Evolutionary conservation across 1,140 invertebrate genomes (phyloP).

Genomic region (Lepidostoma basale): DNA sequence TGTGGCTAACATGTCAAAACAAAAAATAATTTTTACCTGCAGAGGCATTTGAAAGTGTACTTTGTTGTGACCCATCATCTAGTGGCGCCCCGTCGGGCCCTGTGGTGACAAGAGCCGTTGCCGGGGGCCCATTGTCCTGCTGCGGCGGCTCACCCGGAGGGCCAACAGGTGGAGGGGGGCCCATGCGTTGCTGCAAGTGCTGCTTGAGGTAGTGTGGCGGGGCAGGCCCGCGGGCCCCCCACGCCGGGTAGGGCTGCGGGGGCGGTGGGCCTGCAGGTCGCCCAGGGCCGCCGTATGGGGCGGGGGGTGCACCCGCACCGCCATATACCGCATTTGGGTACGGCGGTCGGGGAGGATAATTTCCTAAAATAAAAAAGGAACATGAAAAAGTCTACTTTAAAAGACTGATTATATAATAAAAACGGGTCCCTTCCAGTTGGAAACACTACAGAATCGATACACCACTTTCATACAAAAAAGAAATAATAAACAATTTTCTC

Average conservation of each 20-base stretch:
- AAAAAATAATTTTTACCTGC: constrained; percentile 65
- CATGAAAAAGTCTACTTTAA: background rate
- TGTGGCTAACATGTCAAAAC: background rate
- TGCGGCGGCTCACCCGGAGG: constrained; percentile 61
- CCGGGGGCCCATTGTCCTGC: constrained; percentile 68
- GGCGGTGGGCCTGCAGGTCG: constrained; percentile 48
- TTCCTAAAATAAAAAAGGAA: constrained; percentile 49
- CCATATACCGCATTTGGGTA: constrained; percentile 60
- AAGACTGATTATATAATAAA: background rate
- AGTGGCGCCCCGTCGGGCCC: constrained; percentile 85
- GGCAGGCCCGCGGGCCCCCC: constrained; percentile 50
- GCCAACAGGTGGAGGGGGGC: constrained; percentile 65
- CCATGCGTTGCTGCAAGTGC: constrained; percentile 70
- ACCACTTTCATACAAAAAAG: too few species aligned
- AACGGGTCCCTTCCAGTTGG: background rate
- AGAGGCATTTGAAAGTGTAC: constrained; percentile 88
- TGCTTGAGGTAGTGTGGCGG: constrained; percentile 70
- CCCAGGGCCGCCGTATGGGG: constrained; percentile 46
- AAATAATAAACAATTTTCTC: too few species aligned
- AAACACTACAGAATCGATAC: too few species aligned
- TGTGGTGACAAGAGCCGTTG: constrained; percentile 85
- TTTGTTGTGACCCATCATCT: constrained; percentile 90
- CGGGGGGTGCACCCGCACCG: constrained; percentile 48
- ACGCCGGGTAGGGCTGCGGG: constrained; percentile 47
- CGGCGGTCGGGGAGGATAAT: constrained; percentile 64